These are phyloP conservation scores for Spinibarbus caldwelli DNA, from an alignment of 2,797 vertebrate genomes.

Conservation along the genomic window DNA sequence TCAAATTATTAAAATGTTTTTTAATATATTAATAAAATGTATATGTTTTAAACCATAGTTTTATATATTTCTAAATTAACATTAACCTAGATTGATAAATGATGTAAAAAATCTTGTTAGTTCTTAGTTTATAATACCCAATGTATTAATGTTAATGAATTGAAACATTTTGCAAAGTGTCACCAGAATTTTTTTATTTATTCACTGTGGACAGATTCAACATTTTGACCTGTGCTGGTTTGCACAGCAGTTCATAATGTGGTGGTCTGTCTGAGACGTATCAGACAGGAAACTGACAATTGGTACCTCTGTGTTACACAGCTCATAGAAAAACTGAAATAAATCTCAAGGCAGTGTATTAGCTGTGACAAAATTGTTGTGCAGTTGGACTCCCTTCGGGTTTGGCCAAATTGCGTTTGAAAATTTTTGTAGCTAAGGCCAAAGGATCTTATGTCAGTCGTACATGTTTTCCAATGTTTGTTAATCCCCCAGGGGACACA, in stretches of 20 bases:
- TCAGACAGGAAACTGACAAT: conserved; percentile 26
- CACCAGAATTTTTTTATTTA: background rate
- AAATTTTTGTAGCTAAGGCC: conserved; percentile 39
- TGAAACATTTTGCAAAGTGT: background rate
- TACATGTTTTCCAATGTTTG: conserved; percentile 52
- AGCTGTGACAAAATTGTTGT: conserved; percentile 32
- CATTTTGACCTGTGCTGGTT: background rate
- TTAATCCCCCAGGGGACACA: conserved; percentile 44
- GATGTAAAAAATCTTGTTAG: background rate
- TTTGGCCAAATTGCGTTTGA: conserved; percentile 37
- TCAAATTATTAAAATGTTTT: no score
- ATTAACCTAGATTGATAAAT: background rate
- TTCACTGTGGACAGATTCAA: background rate
- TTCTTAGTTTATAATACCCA: background rate
- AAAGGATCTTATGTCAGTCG: conserved; percentile 44
- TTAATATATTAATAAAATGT: no score
- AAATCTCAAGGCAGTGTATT: conserved; percentile 29
- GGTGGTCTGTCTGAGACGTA: background rate
- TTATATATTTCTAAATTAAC: background rate
- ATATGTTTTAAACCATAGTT: background rate
- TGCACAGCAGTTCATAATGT: background rate
- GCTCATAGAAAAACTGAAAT: conserved; percentile 38
- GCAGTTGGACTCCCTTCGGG: conserved; percentile 17
- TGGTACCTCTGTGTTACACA: background rate
- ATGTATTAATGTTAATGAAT: background rate